phyloP scores from a whole-genome alignment of 2,113 vertebrate species.

The Cepphus grylle region DNA sequence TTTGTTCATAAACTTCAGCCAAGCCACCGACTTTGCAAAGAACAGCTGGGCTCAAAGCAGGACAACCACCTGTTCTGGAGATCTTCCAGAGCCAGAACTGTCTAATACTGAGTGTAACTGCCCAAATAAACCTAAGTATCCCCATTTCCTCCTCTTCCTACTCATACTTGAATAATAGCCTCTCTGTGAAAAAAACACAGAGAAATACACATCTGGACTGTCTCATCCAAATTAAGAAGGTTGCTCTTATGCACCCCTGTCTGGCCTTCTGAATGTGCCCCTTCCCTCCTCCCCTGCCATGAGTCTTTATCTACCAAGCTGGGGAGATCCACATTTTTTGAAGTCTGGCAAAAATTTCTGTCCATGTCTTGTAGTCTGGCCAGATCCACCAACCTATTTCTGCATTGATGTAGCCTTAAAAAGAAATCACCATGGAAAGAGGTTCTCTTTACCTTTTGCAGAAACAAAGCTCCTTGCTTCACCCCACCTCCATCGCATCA shows the following conservation, averaged over 20 bases:
- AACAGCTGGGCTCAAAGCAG: neutral
- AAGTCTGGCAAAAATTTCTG: neutral
- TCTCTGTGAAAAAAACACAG: neutral
- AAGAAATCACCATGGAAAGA: neutral
- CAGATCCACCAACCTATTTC: neutral
- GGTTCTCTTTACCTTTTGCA: neutral
- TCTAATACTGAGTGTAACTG: neutral
- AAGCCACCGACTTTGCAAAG: neutral
- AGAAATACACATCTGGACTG: neutral
- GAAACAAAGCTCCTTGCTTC: neutral
- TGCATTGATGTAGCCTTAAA: fast-evolving
- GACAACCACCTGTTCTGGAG: neutral
- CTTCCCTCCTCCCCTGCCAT: neutral
- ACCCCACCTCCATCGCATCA: neutral
- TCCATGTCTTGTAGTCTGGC: fast-evolving
- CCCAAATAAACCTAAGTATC: neutral
- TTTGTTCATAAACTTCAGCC: neutral
- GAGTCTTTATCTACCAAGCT: neutral
- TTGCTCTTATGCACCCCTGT: neutral
- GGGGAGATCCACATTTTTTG: neutral
- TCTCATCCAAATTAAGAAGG: neutral
- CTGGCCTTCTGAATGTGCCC: neutral
- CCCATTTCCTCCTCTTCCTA: neutral
- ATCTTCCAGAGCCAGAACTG: neutral
- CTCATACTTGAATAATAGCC: neutral